A percentile compares a stretch with the other conserved stretches of the same genome.
Evolutionary conservation across 2,113 vertebrate species (phyloP).

Genomic region (Turdus rufiventris): DNA sequence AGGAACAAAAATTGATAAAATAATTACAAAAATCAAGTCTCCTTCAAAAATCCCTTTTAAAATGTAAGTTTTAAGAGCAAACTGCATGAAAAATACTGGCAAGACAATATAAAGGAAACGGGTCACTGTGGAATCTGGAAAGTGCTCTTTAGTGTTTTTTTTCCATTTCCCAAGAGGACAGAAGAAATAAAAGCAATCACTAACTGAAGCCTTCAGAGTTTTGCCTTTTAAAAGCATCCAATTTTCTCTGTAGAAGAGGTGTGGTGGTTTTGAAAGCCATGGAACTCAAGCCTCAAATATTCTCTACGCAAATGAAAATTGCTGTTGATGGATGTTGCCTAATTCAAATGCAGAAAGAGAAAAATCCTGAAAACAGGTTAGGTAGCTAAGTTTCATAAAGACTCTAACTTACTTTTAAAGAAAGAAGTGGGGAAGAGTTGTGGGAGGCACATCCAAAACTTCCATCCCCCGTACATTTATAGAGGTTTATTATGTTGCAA

Average conservation of each 20-base stretch:
- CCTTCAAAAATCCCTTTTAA: neutral
- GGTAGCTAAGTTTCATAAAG: neutral
- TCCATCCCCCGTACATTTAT: fast-evolving
- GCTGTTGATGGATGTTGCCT: neutral
- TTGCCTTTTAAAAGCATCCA: neutral
- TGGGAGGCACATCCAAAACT: neutral
- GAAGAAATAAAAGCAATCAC: neutral
- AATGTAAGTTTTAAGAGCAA: neutral
- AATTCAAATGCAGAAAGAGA: neutral
- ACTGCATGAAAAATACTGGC: neutral
- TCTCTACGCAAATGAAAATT: neutral
- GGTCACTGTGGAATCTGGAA: neutral
- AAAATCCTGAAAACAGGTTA: neutral
- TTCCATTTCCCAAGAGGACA: neutral
- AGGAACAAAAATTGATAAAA: neutral
- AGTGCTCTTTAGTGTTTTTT: neutral
- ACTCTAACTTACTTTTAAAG: neutral
- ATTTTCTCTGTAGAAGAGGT: neutral
- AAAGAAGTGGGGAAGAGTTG: neutral
- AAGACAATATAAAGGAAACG: neutral
- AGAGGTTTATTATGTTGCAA: neutral
- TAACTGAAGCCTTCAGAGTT: neutral
- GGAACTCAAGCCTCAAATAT: neutral
- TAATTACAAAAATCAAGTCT: neutral
- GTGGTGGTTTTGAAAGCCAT: neutral